Base-by-base conservation (phyloP, 2,888 invertebrate genomes). In the Xestia sexstrigata region DNA sequence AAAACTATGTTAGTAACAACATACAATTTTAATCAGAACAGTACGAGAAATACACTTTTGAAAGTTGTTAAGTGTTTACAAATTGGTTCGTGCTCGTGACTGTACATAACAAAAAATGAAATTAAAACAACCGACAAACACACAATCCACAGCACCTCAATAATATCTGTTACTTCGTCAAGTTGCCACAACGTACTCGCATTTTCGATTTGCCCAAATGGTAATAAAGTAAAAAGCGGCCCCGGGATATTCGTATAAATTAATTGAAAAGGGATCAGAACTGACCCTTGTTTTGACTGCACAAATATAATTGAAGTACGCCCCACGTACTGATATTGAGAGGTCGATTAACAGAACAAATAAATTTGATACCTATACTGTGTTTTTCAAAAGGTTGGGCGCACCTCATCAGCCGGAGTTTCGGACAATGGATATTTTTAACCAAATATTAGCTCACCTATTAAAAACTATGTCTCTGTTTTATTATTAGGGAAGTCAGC, bases 291-390 rank as follows among this genome's bases (percentile, higher is more conserved):
- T 95, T 95, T 95, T 93, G 94, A 92, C 92, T 93, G 94, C 89
- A 91, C 94, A 95, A 95, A 95, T 93, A 95, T 94, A 94, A 95
- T 95, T 95, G 94, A 95, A 94, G 92, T 91, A 91, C 93, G 89
- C 94, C 91, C 92, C 92, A 90, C 89, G 89, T 90, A 90, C 89
- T 87, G 91, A 93, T 94, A 94, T 93, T 91, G 89, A 90, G 88
- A 93, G 94, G 91, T 93, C 94, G 93, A 94, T 95, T 95, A 93
- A 90, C 93, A 91, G 82, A 84, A 81, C 90, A 93, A 93, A 93
- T 90, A 93, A 88, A 92, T 89, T 89, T 88, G 86, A 90, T 92
- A 90, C 84, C 76, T 83, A 82, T 89, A 82, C 65, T 69, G 78
- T 70, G 45, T 73, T 58, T 49, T 60, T 63, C 78, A 66, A 84